Percentiles rank a stretch among this genome's conserved stretches.
Conservation (phyloP, 2,888 invertebrate species). For the Toxonevra muliebris region DNA sequence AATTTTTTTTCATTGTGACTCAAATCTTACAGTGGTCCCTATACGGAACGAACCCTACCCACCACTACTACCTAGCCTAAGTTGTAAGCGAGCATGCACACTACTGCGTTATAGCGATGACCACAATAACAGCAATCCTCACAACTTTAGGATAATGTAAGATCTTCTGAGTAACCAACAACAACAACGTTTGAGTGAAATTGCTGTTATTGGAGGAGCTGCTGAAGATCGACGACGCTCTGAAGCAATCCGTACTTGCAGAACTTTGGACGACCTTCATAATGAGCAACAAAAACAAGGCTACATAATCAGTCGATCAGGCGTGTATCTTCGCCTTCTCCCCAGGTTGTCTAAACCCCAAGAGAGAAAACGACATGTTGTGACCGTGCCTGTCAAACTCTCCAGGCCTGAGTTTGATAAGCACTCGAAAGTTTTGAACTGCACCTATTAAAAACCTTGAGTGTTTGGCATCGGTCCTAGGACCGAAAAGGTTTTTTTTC, state of each 20-base stretch:
- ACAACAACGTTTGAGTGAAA: neutral
- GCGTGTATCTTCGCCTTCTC: neutral
- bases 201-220: neutral
- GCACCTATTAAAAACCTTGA: neutral
- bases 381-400: neutral
- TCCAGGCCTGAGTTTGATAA: constrained; percentile 1
- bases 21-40: too few relatives aligned
- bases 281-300: neutral
- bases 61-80: too few relatives aligned
- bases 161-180: too few relatives aligned
- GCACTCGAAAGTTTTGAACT: neutral
- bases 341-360: neutral
- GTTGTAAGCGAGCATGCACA: too few relatives aligned
- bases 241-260: neutral
- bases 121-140: too few relatives aligned
- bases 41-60: too few relatives aligned
- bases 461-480: neutral
- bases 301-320: neutral
- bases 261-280: neutral
- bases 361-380: neutral
- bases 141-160: too few relatives aligned
- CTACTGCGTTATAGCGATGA: too few relatives aligned
- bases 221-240: constrained; percentile 1
- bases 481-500: constrained; percentile 27
- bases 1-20: too few relatives aligned